Percentiles rank a stretch among this genome's conserved stretches.
phyloP scores from a whole-genome alignment of 2,888 invertebrate species.

The Thereva nobilitata region DNA sequence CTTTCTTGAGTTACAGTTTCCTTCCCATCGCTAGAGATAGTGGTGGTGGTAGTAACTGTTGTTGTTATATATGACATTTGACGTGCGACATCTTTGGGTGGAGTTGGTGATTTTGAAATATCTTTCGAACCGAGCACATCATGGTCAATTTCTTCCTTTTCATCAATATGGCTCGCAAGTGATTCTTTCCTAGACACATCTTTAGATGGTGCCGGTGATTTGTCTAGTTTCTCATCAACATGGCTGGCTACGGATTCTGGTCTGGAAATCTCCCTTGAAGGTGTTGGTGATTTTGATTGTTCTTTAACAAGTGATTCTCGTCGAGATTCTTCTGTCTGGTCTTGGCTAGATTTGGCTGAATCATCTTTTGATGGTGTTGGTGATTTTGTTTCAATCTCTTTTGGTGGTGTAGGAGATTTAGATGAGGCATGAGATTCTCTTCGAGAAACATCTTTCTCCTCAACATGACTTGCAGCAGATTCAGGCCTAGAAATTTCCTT shows the following conservation, averaged over 20 bases:
- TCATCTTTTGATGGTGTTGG: constrained; percentile 31
- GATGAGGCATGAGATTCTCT: not conserved
- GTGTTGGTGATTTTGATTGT: constrained; percentile 26
- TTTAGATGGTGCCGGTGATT: not conserved
- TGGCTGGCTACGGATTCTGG: constrained; percentile 37
- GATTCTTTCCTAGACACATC: not conserved
- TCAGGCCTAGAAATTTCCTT: not conserved
- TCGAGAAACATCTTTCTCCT: constrained; percentile 36
- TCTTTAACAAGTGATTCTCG: constrained; percentile 46
- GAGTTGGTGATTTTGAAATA: not conserved
- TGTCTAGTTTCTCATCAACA: constrained; percentile 37
- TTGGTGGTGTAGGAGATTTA: constrained; percentile 22
- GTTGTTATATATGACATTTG: constrained; percentile 49
- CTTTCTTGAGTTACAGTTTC: constrained; percentile 52
- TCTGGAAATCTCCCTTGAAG: constrained; percentile 16
- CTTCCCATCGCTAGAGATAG: constrained; percentile 56
- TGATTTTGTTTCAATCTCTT: constrained; percentile 39
- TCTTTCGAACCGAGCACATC: constrained; percentile 22
- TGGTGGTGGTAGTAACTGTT: constrained; percentile 56
- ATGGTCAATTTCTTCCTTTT: constrained; percentile 43
- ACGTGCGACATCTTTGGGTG: too few relatives aligned
- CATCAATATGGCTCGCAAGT: constrained; percentile 34
- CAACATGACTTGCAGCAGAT: constrained; percentile 6
- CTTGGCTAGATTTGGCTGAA: constrained; percentile 48
- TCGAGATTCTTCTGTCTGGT: constrained; percentile 41